Evolutionary conservation across 2,797 vertebrate species (phyloP).

Genomic region (Neomorphus geoffroyi): DNA sequence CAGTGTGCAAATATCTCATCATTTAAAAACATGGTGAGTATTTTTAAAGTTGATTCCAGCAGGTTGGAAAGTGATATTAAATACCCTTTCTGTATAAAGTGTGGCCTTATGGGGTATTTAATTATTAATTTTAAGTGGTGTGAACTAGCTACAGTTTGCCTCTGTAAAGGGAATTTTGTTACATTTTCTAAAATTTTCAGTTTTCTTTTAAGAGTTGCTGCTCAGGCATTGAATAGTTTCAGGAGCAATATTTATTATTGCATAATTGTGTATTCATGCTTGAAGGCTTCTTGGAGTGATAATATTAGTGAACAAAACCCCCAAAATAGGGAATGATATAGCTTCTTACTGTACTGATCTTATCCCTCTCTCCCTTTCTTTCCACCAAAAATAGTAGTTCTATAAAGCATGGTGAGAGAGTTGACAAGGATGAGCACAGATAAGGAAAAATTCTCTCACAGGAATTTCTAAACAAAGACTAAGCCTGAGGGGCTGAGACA

Average conservation of each 20-base stretch:
- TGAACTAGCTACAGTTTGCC: background rate
- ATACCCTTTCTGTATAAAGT: background rate
- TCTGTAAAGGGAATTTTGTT: background rate
- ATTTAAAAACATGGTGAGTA: conserved; percentile 67
- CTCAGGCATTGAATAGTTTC: background rate
- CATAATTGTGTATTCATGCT: background rate
- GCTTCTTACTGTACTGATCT: background rate
- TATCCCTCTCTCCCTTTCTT: background rate
- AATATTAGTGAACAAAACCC: background rate
- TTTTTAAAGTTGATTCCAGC: background rate
- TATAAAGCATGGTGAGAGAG: background rate
- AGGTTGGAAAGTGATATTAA: background rate
- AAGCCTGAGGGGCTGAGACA: background rate
- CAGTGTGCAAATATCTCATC: background rate
- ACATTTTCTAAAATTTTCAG: background rate
- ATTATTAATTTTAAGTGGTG: background rate
- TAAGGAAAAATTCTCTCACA: background rate
- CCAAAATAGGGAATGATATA: background rate
- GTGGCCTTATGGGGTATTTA: background rate
- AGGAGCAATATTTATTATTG: background rate
- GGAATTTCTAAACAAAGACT: background rate
- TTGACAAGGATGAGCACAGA: background rate
- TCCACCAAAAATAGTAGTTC: background rate
- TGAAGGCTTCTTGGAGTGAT: background rate
- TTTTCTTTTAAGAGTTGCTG: background rate